Evolutionary conservation across 2,888 invertebrate genomes (phyloP).

Genomic region (Thera obeliscata): DNA sequence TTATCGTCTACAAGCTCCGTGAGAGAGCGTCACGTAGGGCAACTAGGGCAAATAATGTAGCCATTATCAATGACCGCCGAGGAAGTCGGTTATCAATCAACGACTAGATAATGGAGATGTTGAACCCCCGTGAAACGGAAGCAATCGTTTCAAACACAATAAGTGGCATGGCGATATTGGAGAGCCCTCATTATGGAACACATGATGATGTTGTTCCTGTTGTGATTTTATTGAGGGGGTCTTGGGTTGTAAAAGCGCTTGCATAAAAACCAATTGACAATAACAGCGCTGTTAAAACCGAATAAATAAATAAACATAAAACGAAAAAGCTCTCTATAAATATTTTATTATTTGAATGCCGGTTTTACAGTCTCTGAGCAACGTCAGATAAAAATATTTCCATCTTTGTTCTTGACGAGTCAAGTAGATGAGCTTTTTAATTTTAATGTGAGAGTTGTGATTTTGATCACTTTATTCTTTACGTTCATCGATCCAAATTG

Average conservation of each 20-base stretch:
- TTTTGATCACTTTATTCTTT: too few species aligned
- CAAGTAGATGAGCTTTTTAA: too few species aligned
- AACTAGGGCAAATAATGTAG: conserved; percentile 59
- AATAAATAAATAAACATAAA: too few species aligned
- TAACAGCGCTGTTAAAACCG: too few species aligned
- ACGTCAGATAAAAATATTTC: too few species aligned
- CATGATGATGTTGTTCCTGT: conserved; percentile 36
- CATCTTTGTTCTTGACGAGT: too few species aligned
- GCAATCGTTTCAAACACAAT: conserved; percentile 54
- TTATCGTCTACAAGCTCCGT: conserved; percentile 35
- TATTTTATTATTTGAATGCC: too few species aligned
- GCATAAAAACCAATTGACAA: not conserved
- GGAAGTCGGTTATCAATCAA: conserved; percentile 80
- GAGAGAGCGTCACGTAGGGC: conserved; percentile 44
- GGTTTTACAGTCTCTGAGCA: too few species aligned
- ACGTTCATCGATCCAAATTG: too few species aligned
- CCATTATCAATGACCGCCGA: conserved; percentile 58
- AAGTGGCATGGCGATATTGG: conserved; percentile 35
- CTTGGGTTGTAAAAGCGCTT: not conserved
- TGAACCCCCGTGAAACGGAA: conserved; percentile 71
- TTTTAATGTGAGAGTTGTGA: too few species aligned
- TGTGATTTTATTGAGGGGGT: not conserved
- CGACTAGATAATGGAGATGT: conserved; percentile 72
- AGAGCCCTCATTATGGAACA: conserved; percentile 39
- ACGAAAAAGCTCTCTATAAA: too few species aligned